Evolutionary conservation across 2,797 vertebrate species (phyloP).

Genomic region (Eidolon dupreanum): DNA sequence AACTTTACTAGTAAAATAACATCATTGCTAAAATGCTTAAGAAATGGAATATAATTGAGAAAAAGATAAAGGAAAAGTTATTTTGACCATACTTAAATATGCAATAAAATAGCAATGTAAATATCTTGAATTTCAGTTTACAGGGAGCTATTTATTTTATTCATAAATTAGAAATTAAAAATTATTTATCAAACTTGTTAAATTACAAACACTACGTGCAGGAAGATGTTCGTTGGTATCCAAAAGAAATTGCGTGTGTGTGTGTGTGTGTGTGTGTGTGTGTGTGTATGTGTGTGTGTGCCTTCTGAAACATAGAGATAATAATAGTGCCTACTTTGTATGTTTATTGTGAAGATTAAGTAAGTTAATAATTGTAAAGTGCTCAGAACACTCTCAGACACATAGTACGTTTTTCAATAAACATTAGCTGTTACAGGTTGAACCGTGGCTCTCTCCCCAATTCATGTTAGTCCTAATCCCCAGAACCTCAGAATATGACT

Average conservation of each 20-base stretch:
- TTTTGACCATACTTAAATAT: background rate
- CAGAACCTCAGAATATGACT: background rate
- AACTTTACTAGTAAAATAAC: background rate
- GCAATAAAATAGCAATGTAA: background rate
- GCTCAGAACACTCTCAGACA: background rate
- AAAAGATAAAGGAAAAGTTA: background rate
- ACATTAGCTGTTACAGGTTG: background rate
- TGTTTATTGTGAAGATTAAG: background rate
- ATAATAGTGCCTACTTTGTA: background rate
- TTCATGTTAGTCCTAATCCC: too few relatives aligned
- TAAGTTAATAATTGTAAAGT: background rate
- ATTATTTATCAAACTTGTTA: background rate
- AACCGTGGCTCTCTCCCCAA: too few relatives aligned
- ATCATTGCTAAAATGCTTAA: background rate
- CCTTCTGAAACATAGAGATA: background rate
- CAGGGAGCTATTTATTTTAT: background rate
- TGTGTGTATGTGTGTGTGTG: background rate
- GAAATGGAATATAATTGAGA: background rate
- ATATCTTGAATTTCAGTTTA: background rate
- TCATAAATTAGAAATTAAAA: background rate
- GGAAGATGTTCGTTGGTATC: background rate
- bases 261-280: background rate
- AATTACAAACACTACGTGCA: background rate
- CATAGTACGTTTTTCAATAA: background rate
- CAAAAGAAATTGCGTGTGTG: background rate